phyloP scores from a whole-genome alignment of 92 coral and sea anemone genomes.

The Paramuricea clavata region DNA sequence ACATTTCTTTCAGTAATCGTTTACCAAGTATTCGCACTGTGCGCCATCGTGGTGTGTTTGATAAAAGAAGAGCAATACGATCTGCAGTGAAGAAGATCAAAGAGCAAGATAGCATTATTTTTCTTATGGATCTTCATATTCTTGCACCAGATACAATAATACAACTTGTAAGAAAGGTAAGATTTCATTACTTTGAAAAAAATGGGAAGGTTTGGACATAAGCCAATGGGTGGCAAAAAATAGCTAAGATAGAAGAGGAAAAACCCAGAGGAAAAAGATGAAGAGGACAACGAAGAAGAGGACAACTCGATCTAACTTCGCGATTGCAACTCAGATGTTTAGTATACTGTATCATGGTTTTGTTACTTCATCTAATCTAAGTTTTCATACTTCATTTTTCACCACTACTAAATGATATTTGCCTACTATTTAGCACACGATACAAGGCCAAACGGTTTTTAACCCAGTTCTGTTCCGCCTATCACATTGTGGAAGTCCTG shows the following conservation, averaged over 20 bases:
- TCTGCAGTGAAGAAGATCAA: constrained; percentile 26
- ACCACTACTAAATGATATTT: background rate
- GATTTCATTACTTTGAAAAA: background rate
- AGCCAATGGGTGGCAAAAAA: too few species aligned
- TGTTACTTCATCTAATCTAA: too few species aligned
- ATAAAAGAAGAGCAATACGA: constrained; percentile 38
- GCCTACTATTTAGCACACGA: constrained; percentile 72
- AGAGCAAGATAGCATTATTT: constrained; percentile 22
- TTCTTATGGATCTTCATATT: constrained; percentile 45
- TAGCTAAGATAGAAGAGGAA: too few species aligned
- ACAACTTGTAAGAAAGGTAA: constrained; percentile 36
- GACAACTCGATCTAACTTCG: too few species aligned
- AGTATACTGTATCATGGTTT: too few species aligned
- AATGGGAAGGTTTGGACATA: too few species aligned
- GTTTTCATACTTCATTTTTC: background rate
- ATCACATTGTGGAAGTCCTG: constrained; percentile 80
- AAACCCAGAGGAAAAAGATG: too few species aligned
- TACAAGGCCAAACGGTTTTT: constrained; percentile 75
- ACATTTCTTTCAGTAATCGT: constrained; percentile 13
- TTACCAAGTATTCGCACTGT: constrained; percentile 32
- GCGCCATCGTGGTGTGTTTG: constrained; percentile 11
- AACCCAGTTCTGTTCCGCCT: constrained; percentile 88
- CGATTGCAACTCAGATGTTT: too few species aligned
- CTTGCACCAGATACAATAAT: constrained; percentile 23
- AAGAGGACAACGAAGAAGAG: too few species aligned